Conservation (phyloP, 1,140 invertebrate species). For the Nautilus pompilius region DNA sequence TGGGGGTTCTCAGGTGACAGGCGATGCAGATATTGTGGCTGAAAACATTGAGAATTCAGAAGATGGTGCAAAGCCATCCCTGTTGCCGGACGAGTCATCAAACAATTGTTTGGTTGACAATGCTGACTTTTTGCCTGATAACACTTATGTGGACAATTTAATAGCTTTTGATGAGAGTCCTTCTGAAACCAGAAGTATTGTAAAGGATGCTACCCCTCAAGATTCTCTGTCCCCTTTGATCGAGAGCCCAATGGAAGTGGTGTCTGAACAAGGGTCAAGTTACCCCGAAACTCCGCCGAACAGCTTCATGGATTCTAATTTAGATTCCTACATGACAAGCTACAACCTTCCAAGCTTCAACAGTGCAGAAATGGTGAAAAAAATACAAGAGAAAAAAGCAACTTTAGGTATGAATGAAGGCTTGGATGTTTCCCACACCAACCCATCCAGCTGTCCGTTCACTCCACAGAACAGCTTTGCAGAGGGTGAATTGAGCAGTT, state of each 20-base stretch:
- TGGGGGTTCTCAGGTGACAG: too few relatives aligned
- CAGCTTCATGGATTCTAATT: conserved; percentile 34
- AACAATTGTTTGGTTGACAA: conserved; percentile 12
- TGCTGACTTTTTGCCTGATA: background rate
- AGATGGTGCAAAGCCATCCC: too few relatives aligned
- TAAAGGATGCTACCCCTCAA: background rate
- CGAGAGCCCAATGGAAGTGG: conserved; percentile 12
- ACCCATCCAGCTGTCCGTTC: conserved; percentile 20
- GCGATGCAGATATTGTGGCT: too few relatives aligned
- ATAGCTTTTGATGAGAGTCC: background rate
- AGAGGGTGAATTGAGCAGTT: conserved; percentile 7
- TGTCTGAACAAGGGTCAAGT: conserved; percentile 23
- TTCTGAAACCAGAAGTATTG: background rate
- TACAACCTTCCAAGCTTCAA: conserved; percentile 46
- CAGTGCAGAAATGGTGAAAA: conserved; percentile 47
- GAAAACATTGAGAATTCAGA: too few relatives aligned
- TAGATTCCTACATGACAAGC: conserved; percentile 11
- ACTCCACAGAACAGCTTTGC: conserved; percentile 42
- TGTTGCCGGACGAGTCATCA: conserved; percentile 10
- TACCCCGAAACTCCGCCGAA: conserved; percentile 44
- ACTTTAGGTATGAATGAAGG: conserved; percentile 18
- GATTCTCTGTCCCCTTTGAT: background rate
- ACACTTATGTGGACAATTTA: conserved; percentile 2
- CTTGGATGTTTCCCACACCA: background rate
- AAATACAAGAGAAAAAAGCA: conserved; percentile 37